These are phyloP conservation scores for Poicephalus gulielmi DNA, from an alignment of 2,113 vertebrate species.

Conservation along the genomic window DNA sequence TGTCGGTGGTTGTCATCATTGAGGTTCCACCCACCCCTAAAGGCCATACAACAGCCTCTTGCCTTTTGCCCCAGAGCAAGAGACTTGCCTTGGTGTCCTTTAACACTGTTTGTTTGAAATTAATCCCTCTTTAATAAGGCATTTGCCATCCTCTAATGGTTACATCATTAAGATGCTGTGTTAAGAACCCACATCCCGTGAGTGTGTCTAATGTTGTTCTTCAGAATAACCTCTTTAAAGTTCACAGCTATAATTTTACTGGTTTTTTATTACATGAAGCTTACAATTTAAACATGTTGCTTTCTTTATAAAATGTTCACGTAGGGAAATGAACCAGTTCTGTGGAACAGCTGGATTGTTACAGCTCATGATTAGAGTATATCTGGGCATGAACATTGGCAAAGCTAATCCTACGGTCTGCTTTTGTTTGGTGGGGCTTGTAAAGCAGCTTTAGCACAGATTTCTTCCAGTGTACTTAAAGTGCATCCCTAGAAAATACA, in stretches of 20 bases:
- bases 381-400: conserved; percentile 4
- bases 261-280: background rate
- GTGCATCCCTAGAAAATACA: background rate
- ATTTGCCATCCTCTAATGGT: background rate
- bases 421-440: background rate
- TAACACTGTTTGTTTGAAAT: background rate
- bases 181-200: accelerated
- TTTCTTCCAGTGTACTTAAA: background rate
- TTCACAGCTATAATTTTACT: background rate
- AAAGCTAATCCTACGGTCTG: background rate
- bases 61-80: background rate
- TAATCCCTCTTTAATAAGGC: background rate
- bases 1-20: background rate
- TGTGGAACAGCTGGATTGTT: background rate
- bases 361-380: conserved; percentile 5
- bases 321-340: background rate
- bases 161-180: background rate
- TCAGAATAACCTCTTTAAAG: background rate
- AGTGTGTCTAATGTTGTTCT: background rate
- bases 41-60: background rate
- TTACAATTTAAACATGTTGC: background rate
- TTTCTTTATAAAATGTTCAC: background rate
- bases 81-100: background rate
- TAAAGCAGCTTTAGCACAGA: background rate
- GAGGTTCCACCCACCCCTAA: background rate